Base-by-base conservation (phyloP, 2,888 invertebrate species). In the Stenichneumon culpator region DNA sequence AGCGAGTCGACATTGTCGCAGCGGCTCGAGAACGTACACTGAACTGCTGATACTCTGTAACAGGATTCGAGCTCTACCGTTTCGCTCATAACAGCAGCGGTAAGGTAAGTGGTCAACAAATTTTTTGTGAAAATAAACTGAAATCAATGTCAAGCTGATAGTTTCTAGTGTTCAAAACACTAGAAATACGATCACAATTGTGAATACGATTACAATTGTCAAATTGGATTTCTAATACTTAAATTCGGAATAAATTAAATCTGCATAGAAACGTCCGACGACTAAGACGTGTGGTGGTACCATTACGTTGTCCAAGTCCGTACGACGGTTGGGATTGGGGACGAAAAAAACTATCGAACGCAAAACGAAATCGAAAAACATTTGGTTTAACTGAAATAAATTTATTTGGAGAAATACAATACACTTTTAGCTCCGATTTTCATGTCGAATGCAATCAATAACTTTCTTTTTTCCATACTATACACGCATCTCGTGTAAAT, bases 361-460 rank as follows among this genome's bases (percentile, higher is more conserved):
- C 19, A 3, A 22, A 19, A 22, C 7, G 9, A 22, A 54, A 25
- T 25, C 1, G 57, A 0, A 22, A 11, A 25, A 22, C 57, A 11
- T 7, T 11, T 4, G 11, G 19, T 57, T 60, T 52, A 73, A 83
- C 83, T 77, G 79, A 83, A 83, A 86, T 86, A 83, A 75, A 86
- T 83, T 86, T 83, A 86, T 86, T 86, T 77, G 44, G 72, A 67
- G 75, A 75, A 83, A 72, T 77, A 79, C 85, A 86, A 72, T 86
- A 77, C 83, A 83, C 25, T 73, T 79, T 79, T 69, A 79, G 52
- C 69, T 79, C 68, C 80, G 67, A 68, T 60, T 60, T 77, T 52
- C 63, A 22, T 22, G 47, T 44, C 67, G 65, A 72, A 75, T 75
- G 39, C 77, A 80, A 69, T 69, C 65, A 65, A 70, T 75, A 68